Base-by-base conservation (phyloP, 2,113 vertebrate genomes). In the Etheostoma cragini region DNA sequence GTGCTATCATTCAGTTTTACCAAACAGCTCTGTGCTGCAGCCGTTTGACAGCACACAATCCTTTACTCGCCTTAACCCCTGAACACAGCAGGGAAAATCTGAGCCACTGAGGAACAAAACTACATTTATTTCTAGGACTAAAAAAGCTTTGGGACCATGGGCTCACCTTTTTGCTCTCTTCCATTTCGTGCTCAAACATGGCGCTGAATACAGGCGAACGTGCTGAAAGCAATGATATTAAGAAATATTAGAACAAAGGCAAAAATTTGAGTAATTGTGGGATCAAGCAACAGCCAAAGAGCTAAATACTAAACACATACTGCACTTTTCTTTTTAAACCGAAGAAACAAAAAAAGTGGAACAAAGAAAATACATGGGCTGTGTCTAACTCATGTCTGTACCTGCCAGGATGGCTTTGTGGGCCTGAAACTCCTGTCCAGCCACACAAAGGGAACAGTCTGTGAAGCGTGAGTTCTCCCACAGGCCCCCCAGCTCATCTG, bases 101-200 rank as follows among this genome's bases (percentile, higher is more conserved):
- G 69, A 70, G 54, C 38, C 61, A 19, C 38, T 2, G 42, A 61
- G 71, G 65, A 78, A 81, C 66, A 80, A 77, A 88, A 80, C 8
- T 2, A 42, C 21, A 76, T 68, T 64, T 24, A 80, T 83, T 74
- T 67, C 10, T 17, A 10, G 47, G 46, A 57, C 50, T 13, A 19
- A 24, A 57, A 72, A 42, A 22, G 38, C 66, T 24, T 12, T 6
- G 35, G 63, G 57, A 68, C 38, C 45, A 78, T 35, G 72, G 65
- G 77, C 96, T 91, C 90, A 98, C 98, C 96, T 99, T 99, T 94
- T 99, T 99, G 92, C 98, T 99, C 87, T 99, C 98, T 56, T 99
- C 97, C 98, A 99, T 99, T 93, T 98, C 97, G 14, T 99, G 98
- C 91, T 99, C 98, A 93, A 99, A 99, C 98, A 99, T 99, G 92